Evolutionary conservation across 2,113 vertebrate species (phyloP), one percentile per base, ranked within the genome.

Genomic region (Oxygymnocypris stewartii): DNA sequence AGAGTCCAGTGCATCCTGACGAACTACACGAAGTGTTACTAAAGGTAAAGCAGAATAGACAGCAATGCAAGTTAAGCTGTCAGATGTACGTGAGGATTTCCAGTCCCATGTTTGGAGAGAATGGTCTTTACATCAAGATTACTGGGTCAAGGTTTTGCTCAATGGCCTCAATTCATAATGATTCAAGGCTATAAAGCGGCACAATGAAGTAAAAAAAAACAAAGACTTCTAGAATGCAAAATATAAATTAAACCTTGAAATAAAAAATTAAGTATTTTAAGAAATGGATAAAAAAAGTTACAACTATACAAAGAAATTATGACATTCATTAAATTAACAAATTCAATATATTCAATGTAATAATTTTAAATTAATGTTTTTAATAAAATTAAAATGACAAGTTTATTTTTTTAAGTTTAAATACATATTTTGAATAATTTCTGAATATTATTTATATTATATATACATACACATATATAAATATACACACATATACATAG

Each of bases 21-120:
- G 25, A 63, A 37, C 47, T 42, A 69, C 80, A 84, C 44, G 1
- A 80, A 54, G 75, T 61, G 79, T 37, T 49, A 69, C 14, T 23
- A 28, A 85, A 85, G 74, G 51, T 28, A 14, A 47, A 78, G 71
- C 75, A 78, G 51, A 51, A 31, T 40, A 77, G 42, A 65, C 40
- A 12, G 6, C 35, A 73, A 75, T 16, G 23, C 71, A 47, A 84
- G 65, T 84, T 73, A 54, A 84, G 47, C 67, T 85, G 82, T 78
- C 59, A 77, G 67, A 74, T 49, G 82, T n/a, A 37, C 0, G 9
- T 74, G 82, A 84, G 12, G 35, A 74, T 0, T 54, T 73, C 47
- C 82, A 73, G 82, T 84, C 42, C 9, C 79, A 69, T 20, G 44
- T 71, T 18, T 71, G 65, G 31, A 37, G 16, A 31, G 9, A 69